Conservation (phyloP, 2,797 vertebrate genomes). For the Sciurus carolinensis region DNA sequence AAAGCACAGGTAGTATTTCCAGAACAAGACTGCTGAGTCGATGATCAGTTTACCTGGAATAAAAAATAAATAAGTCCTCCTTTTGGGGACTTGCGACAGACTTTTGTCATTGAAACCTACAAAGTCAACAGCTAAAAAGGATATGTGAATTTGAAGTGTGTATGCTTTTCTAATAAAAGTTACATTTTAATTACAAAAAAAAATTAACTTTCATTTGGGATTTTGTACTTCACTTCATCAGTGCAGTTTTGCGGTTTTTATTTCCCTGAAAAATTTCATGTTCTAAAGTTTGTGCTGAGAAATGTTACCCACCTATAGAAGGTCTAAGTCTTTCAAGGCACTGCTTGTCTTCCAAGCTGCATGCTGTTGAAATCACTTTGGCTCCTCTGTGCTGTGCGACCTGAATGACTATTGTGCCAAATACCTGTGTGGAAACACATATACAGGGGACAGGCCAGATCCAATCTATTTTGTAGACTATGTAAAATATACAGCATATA, state of each 20-base stretch:
- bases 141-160: not conserved
- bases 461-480: not conserved
- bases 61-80: not conserved
- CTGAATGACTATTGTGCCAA: slow-evolving; percentile 95
- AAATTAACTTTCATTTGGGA: slow-evolving; percentile 29
- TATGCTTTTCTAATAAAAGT: not conserved
- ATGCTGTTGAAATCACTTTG: slow-evolving; percentile 94
- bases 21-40: not conserved
- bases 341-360: slow-evolving; percentile 92
- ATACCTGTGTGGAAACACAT: slow-evolving; percentile 88
- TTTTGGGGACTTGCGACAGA: not conserved
- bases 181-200: not conserved
- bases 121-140: not conserved
- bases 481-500: too few relatives aligned
- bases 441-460: not conserved
- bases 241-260: not conserved
- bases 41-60: not conserved
- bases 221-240: slow-evolving; percentile 24
- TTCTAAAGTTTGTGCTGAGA: not conserved
- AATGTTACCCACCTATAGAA: slow-evolving; percentile 91
- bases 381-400: slow-evolving; percentile 95
- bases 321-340: slow-evolving; percentile 94
- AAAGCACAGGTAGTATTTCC: not conserved
- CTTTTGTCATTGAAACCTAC: not conserved
- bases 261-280: not conserved